Conservation (phyloP, 2,888 invertebrate species). For the Netelia melanura region DNA sequence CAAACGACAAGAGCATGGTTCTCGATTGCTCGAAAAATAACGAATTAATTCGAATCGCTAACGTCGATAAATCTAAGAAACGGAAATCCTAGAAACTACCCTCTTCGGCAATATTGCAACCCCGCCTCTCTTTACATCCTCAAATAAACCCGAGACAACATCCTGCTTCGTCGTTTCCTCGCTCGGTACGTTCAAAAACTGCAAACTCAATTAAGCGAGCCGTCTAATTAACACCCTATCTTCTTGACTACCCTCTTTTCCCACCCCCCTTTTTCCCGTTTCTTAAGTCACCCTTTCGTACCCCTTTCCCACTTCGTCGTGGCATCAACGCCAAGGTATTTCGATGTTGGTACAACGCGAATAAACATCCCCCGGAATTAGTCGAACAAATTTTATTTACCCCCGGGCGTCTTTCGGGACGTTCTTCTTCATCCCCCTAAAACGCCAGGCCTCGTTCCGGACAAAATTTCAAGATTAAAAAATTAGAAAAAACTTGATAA, state of each 20-base stretch:
- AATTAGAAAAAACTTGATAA: not conserved
- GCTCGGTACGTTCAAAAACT: constrained; percentile 69
- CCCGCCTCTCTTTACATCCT: too few relatives aligned
- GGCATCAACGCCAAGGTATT: constrained; percentile 9
- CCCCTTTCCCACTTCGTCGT: constrained; percentile 1
- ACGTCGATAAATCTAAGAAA: too few relatives aligned
- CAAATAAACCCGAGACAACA: constrained; percentile 42
- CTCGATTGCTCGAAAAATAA: too few relatives aligned
- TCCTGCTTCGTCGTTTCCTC: constrained; percentile 30
- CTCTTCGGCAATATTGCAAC: too few relatives aligned
- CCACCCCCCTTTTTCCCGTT: constrained; percentile 6
- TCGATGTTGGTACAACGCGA: constrained; percentile 70
- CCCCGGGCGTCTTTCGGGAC: constrained; percentile 16
- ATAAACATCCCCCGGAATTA: constrained; percentile 75
- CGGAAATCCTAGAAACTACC: too few relatives aligned
- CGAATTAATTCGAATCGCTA: too few relatives aligned
- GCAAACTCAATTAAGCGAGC: constrained; percentile 75
- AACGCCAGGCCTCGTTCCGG: not conserved
- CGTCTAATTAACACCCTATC: constrained; percentile 77
- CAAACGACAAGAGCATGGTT: too few relatives aligned
- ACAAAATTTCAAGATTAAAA: not conserved
- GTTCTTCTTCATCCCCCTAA: not conserved
- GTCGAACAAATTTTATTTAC: constrained; percentile 73
- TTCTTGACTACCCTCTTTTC: constrained; percentile 30
- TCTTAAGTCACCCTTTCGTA: not conserved